A percentile compares a stretch with the other conserved stretches of the same genome.
These are phyloP conservation scores for Idaea biselata DNA, from an alignment of 2,888 invertebrate species.

Conservation along the genomic window DNA sequence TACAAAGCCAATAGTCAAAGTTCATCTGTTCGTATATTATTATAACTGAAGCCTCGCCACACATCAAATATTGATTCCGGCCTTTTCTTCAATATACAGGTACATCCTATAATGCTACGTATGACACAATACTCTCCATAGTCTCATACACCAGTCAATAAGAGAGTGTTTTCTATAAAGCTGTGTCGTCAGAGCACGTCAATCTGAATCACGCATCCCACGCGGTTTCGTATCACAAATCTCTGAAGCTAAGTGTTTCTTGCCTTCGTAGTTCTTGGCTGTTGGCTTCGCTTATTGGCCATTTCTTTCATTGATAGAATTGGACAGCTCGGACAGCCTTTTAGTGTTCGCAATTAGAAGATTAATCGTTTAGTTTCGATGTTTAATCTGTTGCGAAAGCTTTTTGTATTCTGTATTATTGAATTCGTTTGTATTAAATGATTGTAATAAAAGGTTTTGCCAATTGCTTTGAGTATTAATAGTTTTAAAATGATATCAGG, in stretches of 20 bases:
- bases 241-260: slow-evolving; percentile 20
- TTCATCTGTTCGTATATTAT: too few relatives aligned
- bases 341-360: neutral
- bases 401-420: neutral
- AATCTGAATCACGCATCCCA: slow-evolving; percentile 32
- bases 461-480: too few relatives aligned
- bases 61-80: neutral
- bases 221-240: slow-evolving; percentile 23
- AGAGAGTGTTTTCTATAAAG: slow-evolving; percentile 20
- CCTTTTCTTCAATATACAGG: neutral
- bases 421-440: neutral
- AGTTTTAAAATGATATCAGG: too few relatives aligned
- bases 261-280: slow-evolving; percentile 20
- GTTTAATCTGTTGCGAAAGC: neutral
- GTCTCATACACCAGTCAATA: slow-evolving; percentile 7
- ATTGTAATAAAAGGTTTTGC: neutral
- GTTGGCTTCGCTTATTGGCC: slow-evolving; percentile 10
- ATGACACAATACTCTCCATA: slow-evolving; percentile 7
- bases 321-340: slow-evolving; percentile 6
- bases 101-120: slow-evolving; percentile 13
- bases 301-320: slow-evolving; percentile 5
- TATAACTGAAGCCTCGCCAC: neutral
- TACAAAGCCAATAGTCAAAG: too few relatives aligned
- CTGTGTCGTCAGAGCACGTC: slow-evolving; percentile 20
- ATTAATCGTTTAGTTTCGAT: slow-evolving; percentile 1